Evolutionary conservation across 2,113 vertebrate species (phyloP), one percentile per base, ranked within the genome.

Genomic region (Rhinolophus ferrumequinum): DNA sequence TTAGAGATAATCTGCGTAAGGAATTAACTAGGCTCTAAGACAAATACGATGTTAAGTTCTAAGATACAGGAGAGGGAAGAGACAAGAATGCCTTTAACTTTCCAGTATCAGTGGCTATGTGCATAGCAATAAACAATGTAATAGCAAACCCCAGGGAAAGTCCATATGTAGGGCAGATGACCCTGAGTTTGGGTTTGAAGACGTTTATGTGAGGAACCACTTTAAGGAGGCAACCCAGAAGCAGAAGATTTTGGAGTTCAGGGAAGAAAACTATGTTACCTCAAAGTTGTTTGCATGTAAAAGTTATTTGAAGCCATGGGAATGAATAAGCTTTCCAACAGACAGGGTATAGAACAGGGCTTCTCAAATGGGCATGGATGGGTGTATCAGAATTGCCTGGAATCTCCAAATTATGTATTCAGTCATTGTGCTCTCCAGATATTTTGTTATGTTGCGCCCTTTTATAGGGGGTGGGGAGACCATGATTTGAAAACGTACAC

Each of bases 251-350:
- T 83, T 69, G 24, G 44, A 83, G 3, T 92, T 92, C 33, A 38
- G 38, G 52, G 14, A 22, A 90, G 38, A 95, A 92, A 93, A 84
- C 8, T 38, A 64, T 11, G 6, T 64, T 79, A 44, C 41, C 41
- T 44, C 7, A 21, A 58, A 72, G 30, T 84, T 50, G 12, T 94
- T 93, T 77, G 22, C 52, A 67, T 86, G 58, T 80, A 52, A 47
- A 93, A 76, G 75, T 72, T 80, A 72, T 76, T 95, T 93, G 73
- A 91, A 96, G 33, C 11, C 84, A 72, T 26, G 28, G 2, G 38
- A 62, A 3, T 88, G 85, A 93, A 50, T 88, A 12, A 86, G 38
- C 75, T 90, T 95, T 75, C 8, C 24, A 96, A 38, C 6, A 77
- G 64, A 75, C 95, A 75, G 3, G 14, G 60, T 75, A 8, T 6